Conservation (phyloP, 2,888 invertebrate species). For the Mimas tiliae region DNA sequence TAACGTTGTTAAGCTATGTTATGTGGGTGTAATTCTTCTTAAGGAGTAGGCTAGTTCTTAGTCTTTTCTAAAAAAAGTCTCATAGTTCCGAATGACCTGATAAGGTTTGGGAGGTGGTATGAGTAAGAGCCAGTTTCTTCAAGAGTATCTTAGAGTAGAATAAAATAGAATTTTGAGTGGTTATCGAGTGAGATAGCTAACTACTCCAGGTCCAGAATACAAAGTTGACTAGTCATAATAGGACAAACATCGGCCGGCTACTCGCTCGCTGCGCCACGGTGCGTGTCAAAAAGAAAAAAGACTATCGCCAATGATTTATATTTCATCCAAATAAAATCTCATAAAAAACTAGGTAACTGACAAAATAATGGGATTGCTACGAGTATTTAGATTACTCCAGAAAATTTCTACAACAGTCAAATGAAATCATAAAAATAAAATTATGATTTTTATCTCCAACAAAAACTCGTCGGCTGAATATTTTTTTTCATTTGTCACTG, state of each 20-base stretch:
- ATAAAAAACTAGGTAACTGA: background rate
- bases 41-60: too few relatives aligned
- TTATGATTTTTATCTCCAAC: constrained; percentile 2
- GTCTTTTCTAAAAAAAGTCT: too few relatives aligned
- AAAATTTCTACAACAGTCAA: constrained; percentile 4
- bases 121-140: too few relatives aligned
- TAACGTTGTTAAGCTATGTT: background rate
- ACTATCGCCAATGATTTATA: background rate
- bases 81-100: too few relatives aligned
- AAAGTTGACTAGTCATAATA: too few relatives aligned
- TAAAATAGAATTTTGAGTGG: too few relatives aligned
- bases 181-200: too few relatives aligned
- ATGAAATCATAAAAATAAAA: constrained; percentile 8
- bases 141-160: too few relatives aligned
- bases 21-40: background rate
- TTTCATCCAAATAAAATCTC: background rate
- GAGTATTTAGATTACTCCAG: constrained; percentile 6
- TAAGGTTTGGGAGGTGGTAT: too few relatives aligned
- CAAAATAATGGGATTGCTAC: constrained; percentile 11
- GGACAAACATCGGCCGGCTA: too few relatives aligned
- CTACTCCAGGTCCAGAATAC: too few relatives aligned
- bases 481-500: constrained; percentile 6
- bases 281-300: background rate
- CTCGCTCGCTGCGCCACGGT: too few relatives aligned
- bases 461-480: constrained; percentile 7